Base-by-base conservation (phyloP, 2,113 vertebrate genomes). In the Pycnonotus jocosus region DNA sequence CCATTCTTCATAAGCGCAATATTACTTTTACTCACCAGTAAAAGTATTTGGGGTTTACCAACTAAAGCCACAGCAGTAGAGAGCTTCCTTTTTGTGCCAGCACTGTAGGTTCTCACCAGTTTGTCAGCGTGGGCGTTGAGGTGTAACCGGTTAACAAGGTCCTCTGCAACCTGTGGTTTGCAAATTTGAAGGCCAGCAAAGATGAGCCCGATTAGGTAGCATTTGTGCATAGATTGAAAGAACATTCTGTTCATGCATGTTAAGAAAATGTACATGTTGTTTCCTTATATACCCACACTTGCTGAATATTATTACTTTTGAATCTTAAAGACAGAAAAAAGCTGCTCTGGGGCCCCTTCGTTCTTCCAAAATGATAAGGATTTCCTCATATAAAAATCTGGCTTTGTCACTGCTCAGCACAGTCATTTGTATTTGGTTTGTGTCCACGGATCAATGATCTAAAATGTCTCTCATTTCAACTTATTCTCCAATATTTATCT, bases 1-100 rank as follows among this genome's bases (percentile, higher is more conserved):
- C 4, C 4, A 24, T 51, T 48, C 33, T 27, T 24, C 25, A 25
- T 15, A 56, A 35, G 6, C 6, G 25, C 25, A 23, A 2, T 10
- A 23, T 79, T 61, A n/a, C 19, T 6, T 33, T 38, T 69, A 93
- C 98, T 97, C 68, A 98, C 98, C 97, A 98, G 23, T 51, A 98
- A 62, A 68, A 98, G 97, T 68, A 98, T 96, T 60, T 98, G 95
- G 8, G 98, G 98, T 81, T 96, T 96, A 18, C 98, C 98, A 85
- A 98, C 84, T 71, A 98, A 91, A 22, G 98, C 97, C 92, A 98
- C 50, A 35, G 98, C 98, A 68, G 96, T 85, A 31, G 98, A 98
- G 7, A 98, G 97, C 38, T 98, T 98, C 82, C 98, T 92, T 78
- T 95, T 98, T 25, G 97, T 98, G 23, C 98, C 98, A 22, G 97